These are phyloP conservation scores for Gnathonemus longibarbis DNA, from an alignment of 2,113 vertebrate species.

Conservation along the genomic window DNA sequence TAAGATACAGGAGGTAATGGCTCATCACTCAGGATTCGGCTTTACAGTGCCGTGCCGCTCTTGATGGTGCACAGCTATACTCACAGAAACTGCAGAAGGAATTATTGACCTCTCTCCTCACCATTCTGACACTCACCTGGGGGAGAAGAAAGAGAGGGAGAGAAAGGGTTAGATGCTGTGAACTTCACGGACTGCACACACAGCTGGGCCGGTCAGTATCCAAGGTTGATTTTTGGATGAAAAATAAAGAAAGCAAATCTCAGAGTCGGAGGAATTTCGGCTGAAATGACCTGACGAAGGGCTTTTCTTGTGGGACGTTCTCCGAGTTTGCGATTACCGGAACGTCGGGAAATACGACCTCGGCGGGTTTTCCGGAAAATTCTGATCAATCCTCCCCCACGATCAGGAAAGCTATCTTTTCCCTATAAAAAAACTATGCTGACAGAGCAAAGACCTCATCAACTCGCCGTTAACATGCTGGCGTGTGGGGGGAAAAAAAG, in stretches of 20 bases:
- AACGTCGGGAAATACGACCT: background rate
- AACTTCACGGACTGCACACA: background rate
- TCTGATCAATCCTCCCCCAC: background rate
- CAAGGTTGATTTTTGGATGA: background rate
- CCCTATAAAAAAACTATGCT: background rate
- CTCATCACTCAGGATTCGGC: background rate
- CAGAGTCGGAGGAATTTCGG: background rate
- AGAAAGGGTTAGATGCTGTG: background rate
- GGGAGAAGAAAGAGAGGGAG: slow-evolving; percentile 23
- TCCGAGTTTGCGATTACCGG: background rate
- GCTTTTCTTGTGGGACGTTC: background rate
- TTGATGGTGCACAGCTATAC: background rate
- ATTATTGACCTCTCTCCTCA: background rate
- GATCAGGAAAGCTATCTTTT: background rate
- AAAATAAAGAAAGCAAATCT: background rate
- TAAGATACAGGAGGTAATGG: background rate
- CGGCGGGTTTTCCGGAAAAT: background rate
- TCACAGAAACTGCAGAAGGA: slow-evolving; percentile 7
- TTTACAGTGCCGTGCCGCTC: too few species aligned
- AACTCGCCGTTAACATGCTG: background rate
- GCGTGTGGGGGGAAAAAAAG: background rate
- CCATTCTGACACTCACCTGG: slow-evolving; percentile 35
- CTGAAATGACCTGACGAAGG: background rate
- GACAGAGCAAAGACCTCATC: background rate
- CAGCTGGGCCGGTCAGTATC: background rate